Percentiles rank a stretch among this genome's conserved stretches.
phyloP scores from a whole-genome alignment of 2,888 invertebrate genomes.

The Pecten maximus region DNA sequence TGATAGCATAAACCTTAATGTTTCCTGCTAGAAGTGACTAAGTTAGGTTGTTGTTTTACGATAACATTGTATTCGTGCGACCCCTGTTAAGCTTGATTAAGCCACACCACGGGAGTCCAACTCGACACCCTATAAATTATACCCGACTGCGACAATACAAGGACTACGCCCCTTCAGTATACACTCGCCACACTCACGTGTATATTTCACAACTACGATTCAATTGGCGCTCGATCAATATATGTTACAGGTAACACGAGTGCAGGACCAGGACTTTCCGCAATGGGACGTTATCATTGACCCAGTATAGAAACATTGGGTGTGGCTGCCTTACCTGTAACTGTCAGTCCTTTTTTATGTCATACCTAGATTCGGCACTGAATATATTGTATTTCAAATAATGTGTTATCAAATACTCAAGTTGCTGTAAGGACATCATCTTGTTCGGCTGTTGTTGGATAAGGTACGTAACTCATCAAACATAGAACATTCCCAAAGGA shows the following conservation, averaged over 20 bases:
- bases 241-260: neutral
- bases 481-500: too few relatives aligned
- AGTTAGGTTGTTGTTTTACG: neutral
- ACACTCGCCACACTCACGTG: neutral
- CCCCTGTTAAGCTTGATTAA: neutral
- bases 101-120: neutral
- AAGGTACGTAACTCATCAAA: too few relatives aligned
- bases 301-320: neutral
- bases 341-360: too few relatives aligned
- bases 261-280: neutral
- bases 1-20: too few relatives aligned
- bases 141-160: neutral
- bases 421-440: too few relatives aligned
- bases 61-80: neutral
- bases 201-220: neutral
- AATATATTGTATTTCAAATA: too few relatives aligned
- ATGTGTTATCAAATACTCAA: too few relatives aligned
- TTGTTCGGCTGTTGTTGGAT: too few relatives aligned
- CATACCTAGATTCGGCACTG: too few relatives aligned
- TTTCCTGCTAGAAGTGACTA: too few relatives aligned
- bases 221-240: neutral
- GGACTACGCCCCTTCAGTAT: neutral
- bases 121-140: neutral
- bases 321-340: neutral
- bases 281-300: neutral